Base-by-base conservation (phyloP, 1,140 invertebrate species). In the Conopomorpha cramerella region DNA sequence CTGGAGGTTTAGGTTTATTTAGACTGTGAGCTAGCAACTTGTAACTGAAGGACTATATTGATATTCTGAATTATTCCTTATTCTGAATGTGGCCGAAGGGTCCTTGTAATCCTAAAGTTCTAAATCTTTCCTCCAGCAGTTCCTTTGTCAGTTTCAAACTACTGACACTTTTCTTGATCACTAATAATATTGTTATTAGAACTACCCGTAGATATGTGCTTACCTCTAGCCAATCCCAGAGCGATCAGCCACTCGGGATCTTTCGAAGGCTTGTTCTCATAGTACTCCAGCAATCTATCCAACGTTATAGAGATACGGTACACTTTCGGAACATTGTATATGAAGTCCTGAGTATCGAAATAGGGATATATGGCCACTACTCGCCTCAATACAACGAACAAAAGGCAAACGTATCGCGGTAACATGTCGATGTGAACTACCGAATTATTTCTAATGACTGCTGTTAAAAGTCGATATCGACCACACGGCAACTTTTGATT, bases 221-320 rank as follows among this genome's bases (percentile, higher is more conserved):
- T 55, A 71, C 70, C 66, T 66, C 66, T 49, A 11, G 70, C 70
- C 17, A 62, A 38, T 29, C 63, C 56, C 12, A 74, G 30, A 28
- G 65, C 57, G n/a, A 74, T 72, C 16, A 63, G 63, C 66, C 66
- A 74, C 36, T 74, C 70, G 0, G 70, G 67, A 47, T 74, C 70
- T 34, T 72, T 74, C 0, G 70, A 70, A n/a, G 59, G 58, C 32
- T 70, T 74, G 33, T 50, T 68, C 31, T 72, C 70, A 34, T 72
- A 74, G 38, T 72, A 61, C 10, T 60, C 59, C 16, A 74, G 41
- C 16, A 74, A 43, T 47, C 63, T 71, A 26, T 72, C 67, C 27
- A 74, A 44, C 0, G 63, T 64, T 8, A 74, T 58, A 0, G 65
- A 64, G 33, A 74, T 58, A 46, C 70, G 57, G 16, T 59, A 74